Evolutionary conservation across 2,797 vertebrate species (phyloP).

Genomic region (Pempheris klunzingeri): DNA sequence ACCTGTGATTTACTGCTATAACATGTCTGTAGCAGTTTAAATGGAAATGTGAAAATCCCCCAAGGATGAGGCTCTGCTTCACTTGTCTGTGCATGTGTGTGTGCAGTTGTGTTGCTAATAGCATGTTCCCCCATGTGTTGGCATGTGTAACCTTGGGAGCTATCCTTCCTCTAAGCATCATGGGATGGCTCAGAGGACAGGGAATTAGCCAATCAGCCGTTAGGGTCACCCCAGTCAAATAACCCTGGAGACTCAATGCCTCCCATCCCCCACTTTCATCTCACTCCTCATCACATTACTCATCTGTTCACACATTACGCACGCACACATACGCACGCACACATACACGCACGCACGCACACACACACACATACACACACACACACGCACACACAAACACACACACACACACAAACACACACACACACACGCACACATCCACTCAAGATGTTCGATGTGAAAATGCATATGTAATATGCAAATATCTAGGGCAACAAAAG

Average conservation of each 20-base stretch:
- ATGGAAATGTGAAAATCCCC: conserved; percentile 67
- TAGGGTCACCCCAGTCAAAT: conserved; percentile 72
- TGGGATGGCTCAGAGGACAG: conserved; percentile 66
- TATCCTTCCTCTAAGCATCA: conserved; percentile 71
- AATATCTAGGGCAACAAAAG: conserved; percentile 71
- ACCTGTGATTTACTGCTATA: conserved; percentile 54
- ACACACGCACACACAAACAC: conserved; percentile 11
- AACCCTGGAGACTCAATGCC: conserved; percentile 49
- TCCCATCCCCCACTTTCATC: conserved; percentile 39
- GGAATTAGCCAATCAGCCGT: conserved; percentile 73
- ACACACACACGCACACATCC: conserved; percentile 12
- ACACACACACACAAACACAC: conserved; percentile 14
- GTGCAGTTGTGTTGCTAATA: conserved; percentile 36
- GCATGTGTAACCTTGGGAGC: conserved; percentile 76
- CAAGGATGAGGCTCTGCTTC: conserved; percentile 51
- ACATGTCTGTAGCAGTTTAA: conserved; percentile 55
- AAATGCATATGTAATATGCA: conserved; percentile 51
- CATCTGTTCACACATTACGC: conserved; percentile 27
- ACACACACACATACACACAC: conserved; percentile 23
- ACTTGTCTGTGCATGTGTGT: conserved; percentile 30
- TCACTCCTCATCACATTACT: conserved; percentile 44
- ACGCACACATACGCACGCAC: not conserved
- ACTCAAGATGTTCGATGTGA: conserved; percentile 30
- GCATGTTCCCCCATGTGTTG: conserved; percentile 44
- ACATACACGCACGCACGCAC: conserved; percentile 19